phyloP scores from a whole-genome alignment of 1,140 invertebrate species.

The Atta colombica region DNA sequence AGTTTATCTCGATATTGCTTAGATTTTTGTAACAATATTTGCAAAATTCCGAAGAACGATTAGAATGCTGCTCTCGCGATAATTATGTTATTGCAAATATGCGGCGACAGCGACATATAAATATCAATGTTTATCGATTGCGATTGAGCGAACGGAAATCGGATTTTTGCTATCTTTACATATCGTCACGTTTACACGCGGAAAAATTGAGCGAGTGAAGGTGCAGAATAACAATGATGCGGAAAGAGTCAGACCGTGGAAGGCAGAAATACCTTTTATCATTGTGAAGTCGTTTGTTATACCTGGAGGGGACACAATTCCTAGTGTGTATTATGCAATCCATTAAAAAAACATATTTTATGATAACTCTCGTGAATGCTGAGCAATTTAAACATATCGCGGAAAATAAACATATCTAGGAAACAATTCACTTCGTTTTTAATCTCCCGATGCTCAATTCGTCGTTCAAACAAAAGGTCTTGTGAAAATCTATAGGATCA shows the following conservation, averaged over 20 bases:
- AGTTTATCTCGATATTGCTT: not conserved
- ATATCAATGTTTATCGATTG: conserved; percentile 35
- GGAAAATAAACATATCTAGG: not conserved
- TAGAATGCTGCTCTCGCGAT: conserved; percentile 26
- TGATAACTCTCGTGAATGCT: not conserved
- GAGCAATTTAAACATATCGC: not conserved
- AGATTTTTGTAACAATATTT: conserved; percentile 36
- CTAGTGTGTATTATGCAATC: not conserved
- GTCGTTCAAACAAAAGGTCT: not conserved
- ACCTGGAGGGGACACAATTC: not conserved
- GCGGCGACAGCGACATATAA: not conserved
- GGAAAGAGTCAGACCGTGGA: not conserved
- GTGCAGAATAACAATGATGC: conserved; percentile 21
- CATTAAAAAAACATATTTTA: conserved; percentile 35
- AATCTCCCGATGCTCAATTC: not conserved
- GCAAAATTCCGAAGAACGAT: conserved; percentile 24
- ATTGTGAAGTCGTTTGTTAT: not conserved
- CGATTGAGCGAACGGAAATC: conserved; percentile 8
- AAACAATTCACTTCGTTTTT: conserved; percentile 2
- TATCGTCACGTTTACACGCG: not conserved
- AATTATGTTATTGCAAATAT: conserved; percentile 49
- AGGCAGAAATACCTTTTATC: conserved; percentile 1
- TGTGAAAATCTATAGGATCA: not conserved
- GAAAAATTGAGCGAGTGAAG: not conserved
- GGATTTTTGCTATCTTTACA: not conserved